A percentile compares a stretch with the other conserved stretches of the same genome.
Conservation (phyloP, 2,797 vertebrate species). For the Mormyrops boulengeri region DNA sequence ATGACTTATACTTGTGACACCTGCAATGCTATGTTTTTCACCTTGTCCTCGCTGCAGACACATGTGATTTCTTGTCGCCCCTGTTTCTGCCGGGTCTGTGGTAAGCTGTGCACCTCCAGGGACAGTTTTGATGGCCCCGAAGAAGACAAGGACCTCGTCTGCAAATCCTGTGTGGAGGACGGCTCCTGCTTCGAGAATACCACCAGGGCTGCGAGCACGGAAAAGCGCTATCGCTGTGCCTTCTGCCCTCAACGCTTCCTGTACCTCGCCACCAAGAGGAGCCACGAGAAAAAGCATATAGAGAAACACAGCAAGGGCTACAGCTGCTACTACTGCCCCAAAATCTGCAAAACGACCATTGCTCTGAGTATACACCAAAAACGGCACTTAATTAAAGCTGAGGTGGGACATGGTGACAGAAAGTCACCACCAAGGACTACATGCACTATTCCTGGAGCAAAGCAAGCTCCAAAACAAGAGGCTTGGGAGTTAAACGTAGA, state of each 20-base stretch:
- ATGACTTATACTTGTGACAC: constrained; percentile 76
- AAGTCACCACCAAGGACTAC: constrained; percentile 40
- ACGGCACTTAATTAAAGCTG: constrained; percentile 72
- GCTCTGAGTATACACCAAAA: constrained; percentile 74
- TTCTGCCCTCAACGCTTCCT: constrained; percentile 95
- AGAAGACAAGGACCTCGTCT: constrained; percentile 78
- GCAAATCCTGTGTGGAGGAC: constrained; percentile 84
- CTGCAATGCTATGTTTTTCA: constrained; percentile 85
- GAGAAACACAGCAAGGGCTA: constrained; percentile 71
- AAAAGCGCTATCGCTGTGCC: constrained; percentile 90
- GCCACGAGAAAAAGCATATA: constrained; percentile 88
- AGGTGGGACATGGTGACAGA: constrained; percentile 46
- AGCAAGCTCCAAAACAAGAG: constrained; percentile 52
- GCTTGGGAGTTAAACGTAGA: constrained; percentile 45
- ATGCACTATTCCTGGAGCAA: constrained; percentile 47
- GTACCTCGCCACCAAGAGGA: constrained; percentile 92
- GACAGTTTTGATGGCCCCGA: constrained; percentile 68
- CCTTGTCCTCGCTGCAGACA: constrained; percentile 81
- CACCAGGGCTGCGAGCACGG: constrained; percentile 75
- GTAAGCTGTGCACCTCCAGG: constrained; percentile 80
- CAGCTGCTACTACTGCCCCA: constrained; percentile 69
- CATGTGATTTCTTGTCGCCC: constrained; percentile 83
- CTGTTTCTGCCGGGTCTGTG: constrained; percentile 86
- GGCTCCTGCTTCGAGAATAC: constrained; percentile 87
- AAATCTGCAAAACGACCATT: constrained; percentile 75